Evolutionary conservation across 23 tunicate genomes (phyloP).

Genomic region (Botrylloides violaceus): DNA sequence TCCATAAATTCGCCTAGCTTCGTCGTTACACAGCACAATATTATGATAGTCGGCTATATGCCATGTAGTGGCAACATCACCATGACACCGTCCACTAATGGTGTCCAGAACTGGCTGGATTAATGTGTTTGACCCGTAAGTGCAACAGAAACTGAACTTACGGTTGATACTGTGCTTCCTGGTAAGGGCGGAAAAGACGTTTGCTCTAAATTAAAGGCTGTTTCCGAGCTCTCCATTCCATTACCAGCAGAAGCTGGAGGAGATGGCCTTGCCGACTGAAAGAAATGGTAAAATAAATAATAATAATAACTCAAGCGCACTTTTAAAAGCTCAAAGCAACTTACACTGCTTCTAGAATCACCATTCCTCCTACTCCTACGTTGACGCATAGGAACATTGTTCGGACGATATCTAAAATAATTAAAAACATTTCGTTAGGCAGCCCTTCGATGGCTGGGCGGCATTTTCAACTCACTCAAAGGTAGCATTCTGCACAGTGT

Average conservation of each 20-base stretch:
- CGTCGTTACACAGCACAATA: too few species aligned
- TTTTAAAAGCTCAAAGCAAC: not conserved
- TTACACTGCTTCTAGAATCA: not conserved
- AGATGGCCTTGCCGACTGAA: constrained; percentile 11
- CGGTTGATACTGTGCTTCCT: constrained; percentile 19
- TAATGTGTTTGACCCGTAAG: too few species aligned
- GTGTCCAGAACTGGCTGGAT: too few species aligned
- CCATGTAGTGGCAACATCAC: too few species aligned
- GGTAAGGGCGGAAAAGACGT: constrained; percentile 60
- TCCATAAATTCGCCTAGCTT: too few species aligned
- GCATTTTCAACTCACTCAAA: constrained; percentile 2
- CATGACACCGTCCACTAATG: too few species aligned
- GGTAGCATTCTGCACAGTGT: constrained; percentile 15
- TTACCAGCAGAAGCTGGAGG: constrained; percentile 19
- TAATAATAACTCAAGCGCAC: not conserved
- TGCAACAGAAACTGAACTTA: not conserved
- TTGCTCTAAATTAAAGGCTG: constrained; percentile 38
- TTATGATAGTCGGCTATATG: too few species aligned
- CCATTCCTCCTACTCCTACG: constrained; percentile 8
- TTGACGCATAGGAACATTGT: not conserved
- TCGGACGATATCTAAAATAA: not conserved
- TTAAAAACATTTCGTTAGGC: too few species aligned
- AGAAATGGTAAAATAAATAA: not conserved
- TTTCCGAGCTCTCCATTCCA: not conserved
- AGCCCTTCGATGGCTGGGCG: too few species aligned